phyloP scores from a whole-genome alignment of 2,113 vertebrate genomes.

The zebrafish (Danio rerio) region GRCz12tu NC_133183.1:2005001-2005500 shows the following conservation, averaged over 20 bases:
- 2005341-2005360: neutral
- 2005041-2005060: constrained; percentile 4
- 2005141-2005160: constrained; percentile 1
- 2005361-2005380: no score
- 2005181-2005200: neutral
- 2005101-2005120: no score
- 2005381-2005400: neutral
- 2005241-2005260: constrained; percentile 28
- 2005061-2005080: constrained; percentile 40
- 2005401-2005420: neutral
- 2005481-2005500: no score
- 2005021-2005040: constrained; percentile 35
- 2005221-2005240: constrained; percentile 32
- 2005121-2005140: constrained; percentile 51
- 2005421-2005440: no score
- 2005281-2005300: neutral
- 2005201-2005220: constrained; percentile 23
- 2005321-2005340: neutral
- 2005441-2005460: no score
- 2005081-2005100: neutral
- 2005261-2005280: constrained; percentile 11
- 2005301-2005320: neutral
- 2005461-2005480: no score
- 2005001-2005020: constrained; percentile 20
- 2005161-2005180: constrained; percentile 42